Conservation (phyloP, 2,888 invertebrate genomes). For the Clanis bilineata region DNA sequence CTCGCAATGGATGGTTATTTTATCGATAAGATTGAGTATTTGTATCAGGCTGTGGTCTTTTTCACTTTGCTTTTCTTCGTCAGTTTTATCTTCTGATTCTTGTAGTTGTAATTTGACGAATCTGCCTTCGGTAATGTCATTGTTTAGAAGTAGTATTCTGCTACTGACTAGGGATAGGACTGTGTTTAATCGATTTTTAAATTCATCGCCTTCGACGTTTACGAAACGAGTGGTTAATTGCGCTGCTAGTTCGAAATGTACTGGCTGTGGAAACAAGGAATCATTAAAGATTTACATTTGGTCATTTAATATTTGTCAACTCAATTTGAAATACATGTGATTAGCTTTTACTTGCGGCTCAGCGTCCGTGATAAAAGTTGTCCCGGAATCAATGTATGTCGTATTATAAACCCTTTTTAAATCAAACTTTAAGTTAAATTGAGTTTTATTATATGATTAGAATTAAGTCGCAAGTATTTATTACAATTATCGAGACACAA, state of each 20-base stretch:
- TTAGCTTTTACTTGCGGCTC: too few relatives aligned
- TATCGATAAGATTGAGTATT: conserved; percentile 86
- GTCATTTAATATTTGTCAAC: too few relatives aligned
- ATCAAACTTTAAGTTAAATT: too few relatives aligned
- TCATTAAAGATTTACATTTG: too few relatives aligned
- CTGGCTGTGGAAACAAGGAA: conserved; percentile 62
- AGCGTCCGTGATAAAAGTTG: too few relatives aligned
- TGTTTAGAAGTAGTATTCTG: conserved; percentile 73
- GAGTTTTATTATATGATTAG: too few relatives aligned
- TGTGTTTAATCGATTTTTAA: conserved; percentile 84
- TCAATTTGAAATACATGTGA: too few relatives aligned
- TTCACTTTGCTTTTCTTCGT: conserved; percentile 83
- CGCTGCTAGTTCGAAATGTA: conserved; percentile 88
- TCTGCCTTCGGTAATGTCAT: conserved; percentile 79
- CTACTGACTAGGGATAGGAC: conserved; percentile 84
- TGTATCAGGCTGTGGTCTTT: conserved; percentile 90
- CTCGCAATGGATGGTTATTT: conserved; percentile 85
- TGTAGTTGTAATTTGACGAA: conserved; percentile 81
- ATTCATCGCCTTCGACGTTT: conserved; percentile 86
- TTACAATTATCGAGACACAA: too few relatives aligned
- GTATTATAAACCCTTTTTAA: too few relatives aligned
- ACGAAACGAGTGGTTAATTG: conserved; percentile 92
- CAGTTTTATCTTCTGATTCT: conserved; percentile 61
- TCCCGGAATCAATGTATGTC: too few relatives aligned
- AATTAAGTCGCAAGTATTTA: too few relatives aligned